Conservation (phyloP, 2,113 vertebrate species). For the Callaeas wilsoni region DNA sequence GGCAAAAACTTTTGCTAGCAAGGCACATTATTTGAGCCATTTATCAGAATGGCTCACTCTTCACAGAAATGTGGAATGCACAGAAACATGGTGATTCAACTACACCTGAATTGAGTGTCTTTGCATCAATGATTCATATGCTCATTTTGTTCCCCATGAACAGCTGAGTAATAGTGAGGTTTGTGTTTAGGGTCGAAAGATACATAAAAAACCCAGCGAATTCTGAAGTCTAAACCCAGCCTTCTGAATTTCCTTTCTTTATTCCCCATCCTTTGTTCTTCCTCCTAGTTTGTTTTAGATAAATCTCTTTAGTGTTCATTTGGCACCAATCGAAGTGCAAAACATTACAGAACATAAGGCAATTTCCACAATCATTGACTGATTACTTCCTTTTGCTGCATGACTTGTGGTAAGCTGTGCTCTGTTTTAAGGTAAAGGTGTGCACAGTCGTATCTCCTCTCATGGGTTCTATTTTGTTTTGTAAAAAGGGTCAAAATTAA, state of each 20-base stretch:
- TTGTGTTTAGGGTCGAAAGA: background rate
- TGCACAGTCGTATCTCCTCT: background rate
- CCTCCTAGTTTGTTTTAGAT: background rate
- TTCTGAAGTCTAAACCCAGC: background rate
- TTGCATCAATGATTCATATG: background rate
- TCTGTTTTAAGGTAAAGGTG: background rate
- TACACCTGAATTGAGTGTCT: background rate
- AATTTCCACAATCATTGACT: background rate
- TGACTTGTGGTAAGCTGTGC: background rate
- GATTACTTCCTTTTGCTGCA: background rate
- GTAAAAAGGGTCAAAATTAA: background rate
- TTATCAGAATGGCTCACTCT: background rate
- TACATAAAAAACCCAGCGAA: background rate
- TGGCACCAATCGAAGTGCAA: background rate
- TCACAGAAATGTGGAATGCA: background rate
- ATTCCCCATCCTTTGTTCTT: background rate
- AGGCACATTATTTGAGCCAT: background rate
- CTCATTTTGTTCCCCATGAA: background rate
- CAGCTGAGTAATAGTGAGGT: background rate
- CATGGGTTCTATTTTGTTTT: background rate
- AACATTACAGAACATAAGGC: background rate
- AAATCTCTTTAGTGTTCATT: background rate
- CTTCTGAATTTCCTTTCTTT: background rate
- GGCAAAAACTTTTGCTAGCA: background rate
- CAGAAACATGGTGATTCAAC: background rate